phyloP scores from a whole-genome alignment of 2,888 invertebrate genomes.

The Caenorhabditis doughertyi region DNA sequence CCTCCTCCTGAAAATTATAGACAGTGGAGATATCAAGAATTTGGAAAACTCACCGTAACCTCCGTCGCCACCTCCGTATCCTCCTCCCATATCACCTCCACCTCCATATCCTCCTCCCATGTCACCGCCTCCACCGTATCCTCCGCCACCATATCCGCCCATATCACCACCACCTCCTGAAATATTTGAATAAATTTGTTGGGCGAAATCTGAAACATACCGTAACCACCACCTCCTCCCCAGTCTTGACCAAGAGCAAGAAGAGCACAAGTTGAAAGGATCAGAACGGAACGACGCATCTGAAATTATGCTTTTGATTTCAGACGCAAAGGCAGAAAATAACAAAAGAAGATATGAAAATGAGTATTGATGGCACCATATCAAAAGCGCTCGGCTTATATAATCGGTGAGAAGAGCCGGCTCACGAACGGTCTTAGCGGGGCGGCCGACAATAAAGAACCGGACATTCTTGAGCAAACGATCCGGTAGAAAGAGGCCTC shows the following conservation, averaged over 20 bases:
- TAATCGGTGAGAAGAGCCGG: constrained; percentile 66
- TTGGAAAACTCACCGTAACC: constrained; percentile 41
- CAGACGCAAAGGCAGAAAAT: not conserved
- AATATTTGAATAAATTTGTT: not conserved
- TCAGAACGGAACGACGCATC: constrained; percentile 65
- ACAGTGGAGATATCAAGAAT: no score
- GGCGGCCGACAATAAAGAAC: constrained; percentile 58
- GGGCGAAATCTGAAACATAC: constrained; percentile 9
- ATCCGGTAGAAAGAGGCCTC: constrained; percentile 40
- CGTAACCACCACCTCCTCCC: constrained; percentile 73
- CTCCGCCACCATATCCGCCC: constrained; percentile 67
- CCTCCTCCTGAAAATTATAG: constrained; percentile 17
- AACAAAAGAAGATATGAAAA: constrained; percentile 6
- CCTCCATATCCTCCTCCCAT: constrained; percentile 62
- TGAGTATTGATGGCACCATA: constrained; percentile 45
- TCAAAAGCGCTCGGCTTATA: constrained; percentile 53
- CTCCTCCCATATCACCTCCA: constrained; percentile 64
- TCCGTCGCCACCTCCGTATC: constrained; percentile 70
- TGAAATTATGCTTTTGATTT: constrained; percentile 2
- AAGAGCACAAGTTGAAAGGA: constrained; percentile 68
- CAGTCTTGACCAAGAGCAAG: constrained; percentile 75
- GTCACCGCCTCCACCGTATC: constrained; percentile 68
- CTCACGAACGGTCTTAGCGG: constrained; percentile 63
- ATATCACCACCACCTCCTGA: constrained; percentile 57
- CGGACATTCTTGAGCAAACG: constrained; percentile 65